Conservation (phyloP, 2,888 invertebrate species). For the Embidobia sp. region DNA sequence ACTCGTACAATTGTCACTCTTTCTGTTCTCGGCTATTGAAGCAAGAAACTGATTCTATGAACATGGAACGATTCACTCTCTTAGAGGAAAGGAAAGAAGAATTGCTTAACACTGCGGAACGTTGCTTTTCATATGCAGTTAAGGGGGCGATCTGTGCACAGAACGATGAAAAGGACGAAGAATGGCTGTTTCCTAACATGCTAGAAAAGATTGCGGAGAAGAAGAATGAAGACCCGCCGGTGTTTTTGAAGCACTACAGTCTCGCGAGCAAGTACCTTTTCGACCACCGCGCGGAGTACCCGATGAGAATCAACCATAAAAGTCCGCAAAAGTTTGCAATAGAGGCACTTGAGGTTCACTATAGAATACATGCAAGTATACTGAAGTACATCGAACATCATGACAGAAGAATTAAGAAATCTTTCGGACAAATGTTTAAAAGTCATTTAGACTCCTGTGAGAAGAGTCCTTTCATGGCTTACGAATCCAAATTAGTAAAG, state of each 20-base stretch:
- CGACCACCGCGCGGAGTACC: conserved; percentile 92
- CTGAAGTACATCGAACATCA: conserved; percentile 92
- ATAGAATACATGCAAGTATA: conserved; percentile 93
- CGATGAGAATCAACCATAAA: conserved; percentile 92
- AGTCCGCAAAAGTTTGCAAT: conserved; percentile 92
- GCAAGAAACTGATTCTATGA: conserved; percentile 89
- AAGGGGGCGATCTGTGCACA: conserved; percentile 83
- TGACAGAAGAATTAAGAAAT: conserved; percentile 86
- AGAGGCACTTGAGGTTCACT: conserved; percentile 93
- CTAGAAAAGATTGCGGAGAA: conserved; percentile 97
- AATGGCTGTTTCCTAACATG: conserved; percentile 97
- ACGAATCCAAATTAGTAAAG: conserved; percentile 78
- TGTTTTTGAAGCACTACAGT: conserved; percentile 90
- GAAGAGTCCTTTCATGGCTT: conserved; percentile 82
- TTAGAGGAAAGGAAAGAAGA: conserved; percentile 90
- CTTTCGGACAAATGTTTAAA: conserved; percentile 84
- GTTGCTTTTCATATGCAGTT: conserved; percentile 89
- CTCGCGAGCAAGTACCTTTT: conserved; percentile 89
- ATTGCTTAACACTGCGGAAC: conserved; percentile 89
- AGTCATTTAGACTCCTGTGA: conserved; percentile 83
- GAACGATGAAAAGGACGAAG: conserved; percentile 87
- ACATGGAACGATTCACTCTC: conserved; percentile 88
- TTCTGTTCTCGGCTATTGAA: conserved; percentile 93
- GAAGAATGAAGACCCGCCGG: conserved; percentile 87
- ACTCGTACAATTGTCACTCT: conserved; percentile 94